A percentile compares a stretch with the other conserved stretches of the same genome.
Evolutionary conservation across 1,140 invertebrate genomes (phyloP).

Genomic region (Caerostris darwini): DNA sequence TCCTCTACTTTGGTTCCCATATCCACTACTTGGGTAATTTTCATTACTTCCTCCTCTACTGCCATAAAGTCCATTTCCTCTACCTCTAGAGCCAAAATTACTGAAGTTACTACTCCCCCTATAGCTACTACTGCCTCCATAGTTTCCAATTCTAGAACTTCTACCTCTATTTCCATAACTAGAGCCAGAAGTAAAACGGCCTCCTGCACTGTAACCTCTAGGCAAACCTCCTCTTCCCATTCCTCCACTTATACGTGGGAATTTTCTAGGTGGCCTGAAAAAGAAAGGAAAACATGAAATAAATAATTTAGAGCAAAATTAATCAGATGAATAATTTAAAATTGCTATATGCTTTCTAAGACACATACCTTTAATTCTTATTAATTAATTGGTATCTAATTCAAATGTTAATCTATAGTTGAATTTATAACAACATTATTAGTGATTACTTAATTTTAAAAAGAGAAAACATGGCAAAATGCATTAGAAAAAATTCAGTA

Average conservation of each 20-base stretch:
- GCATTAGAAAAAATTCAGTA: no score
- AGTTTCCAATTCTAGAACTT: slow-evolving; percentile 25
- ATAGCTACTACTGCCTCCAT: neutral
- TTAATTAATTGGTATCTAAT: no score
- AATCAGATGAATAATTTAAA: no score
- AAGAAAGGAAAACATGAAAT: neutral
- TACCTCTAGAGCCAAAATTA: slow-evolving; percentile 8
- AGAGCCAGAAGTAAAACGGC: slow-evolving; percentile 45
- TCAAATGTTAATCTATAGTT: no score
- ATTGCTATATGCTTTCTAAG: no score
- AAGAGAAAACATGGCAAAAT: no score
- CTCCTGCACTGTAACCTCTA: slow-evolving; percentile 66
- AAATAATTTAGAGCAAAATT: no score
- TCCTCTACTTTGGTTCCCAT: slow-evolving; percentile 18
- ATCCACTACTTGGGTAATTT: neutral
- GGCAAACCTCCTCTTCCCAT: slow-evolving; percentile 26
- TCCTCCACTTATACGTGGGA: slow-evolving; percentile 29
- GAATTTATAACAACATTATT: no score
- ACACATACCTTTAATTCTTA: no score
- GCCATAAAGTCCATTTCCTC: neutral
- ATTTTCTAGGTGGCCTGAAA: slow-evolving; percentile 59
- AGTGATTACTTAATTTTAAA: no score
- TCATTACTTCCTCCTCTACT: neutral
- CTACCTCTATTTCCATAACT: slow-evolving; percentile 69
- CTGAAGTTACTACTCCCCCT: slow-evolving; percentile 48